Base-by-base conservation (phyloP, 2,888 invertebrate species). In the Eilema griseolum region DNA sequence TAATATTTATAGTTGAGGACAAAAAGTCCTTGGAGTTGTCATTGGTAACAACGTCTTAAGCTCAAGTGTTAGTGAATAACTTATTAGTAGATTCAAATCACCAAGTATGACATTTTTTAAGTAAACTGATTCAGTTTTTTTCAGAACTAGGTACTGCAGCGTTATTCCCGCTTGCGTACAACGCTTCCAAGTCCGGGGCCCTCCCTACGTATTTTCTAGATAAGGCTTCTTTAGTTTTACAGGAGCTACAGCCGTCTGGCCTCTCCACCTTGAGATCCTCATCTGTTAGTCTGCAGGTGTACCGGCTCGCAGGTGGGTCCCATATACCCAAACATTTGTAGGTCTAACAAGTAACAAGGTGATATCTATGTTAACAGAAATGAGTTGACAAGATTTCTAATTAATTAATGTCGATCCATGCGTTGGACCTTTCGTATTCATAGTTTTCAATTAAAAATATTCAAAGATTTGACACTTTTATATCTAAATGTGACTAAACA, bases 11-110 rank as follows among this genome's bases (percentile, higher is more conserved):
- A 24, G 1, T 26, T 26, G 33, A 20, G 26, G 20, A 26, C 37
- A n/a, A 62, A 68, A 63, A 56, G 5, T 24, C 37, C 26, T 24
- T 31, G 33, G 33, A 26, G 20, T n/a, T 28, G 28, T 33, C 26
- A 71, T 66, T 57, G 73, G 79, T 81, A 76, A 72, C 64, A 72
- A 76, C 79, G 73, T 74, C 24, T 52, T 67, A 11, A 37, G 26
- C 7, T 52, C 20, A 46, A 52, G 52, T 52, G 31, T 37, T 52
- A 65, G 72, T 26, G 28, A 61, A 61, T 23, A 0, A 46, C 60
- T 52, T 20, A 24, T 67, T 52, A 31, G 12, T 61, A n/a, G 61
- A 61, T 41, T 41, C 41, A 41, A 24, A 56, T 61, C 20, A 14
- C 33, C 7, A 8, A 52, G 8, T 20, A 10, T 37, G 12, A 1